phyloP scores from a whole-genome alignment of 2,113 vertebrate species.

The Cranoglanis bouderius region DNA sequence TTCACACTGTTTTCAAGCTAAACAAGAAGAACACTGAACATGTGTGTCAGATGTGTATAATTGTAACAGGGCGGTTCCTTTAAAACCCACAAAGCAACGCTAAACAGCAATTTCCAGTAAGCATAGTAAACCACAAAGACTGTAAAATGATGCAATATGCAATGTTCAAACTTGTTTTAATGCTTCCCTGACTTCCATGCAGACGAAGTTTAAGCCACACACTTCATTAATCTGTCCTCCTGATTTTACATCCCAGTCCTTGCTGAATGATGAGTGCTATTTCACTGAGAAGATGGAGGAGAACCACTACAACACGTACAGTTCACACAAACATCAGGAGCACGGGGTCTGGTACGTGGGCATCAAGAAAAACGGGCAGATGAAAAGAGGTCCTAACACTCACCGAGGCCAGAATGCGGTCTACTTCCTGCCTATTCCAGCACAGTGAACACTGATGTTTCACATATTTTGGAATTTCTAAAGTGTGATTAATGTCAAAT shows the following conservation, averaged over 20 bases:
- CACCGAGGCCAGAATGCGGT: background rate
- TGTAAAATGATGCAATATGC: background rate
- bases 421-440: conserved; percentile 8
- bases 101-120: conserved; percentile 14
- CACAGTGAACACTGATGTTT: background rate
- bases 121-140: background rate
- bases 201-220: background rate
- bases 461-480: background rate
- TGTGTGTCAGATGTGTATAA: background rate
- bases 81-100: conserved; percentile 1
- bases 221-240: background rate
- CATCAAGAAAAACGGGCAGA: conserved; percentile 5
- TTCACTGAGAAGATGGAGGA: background rate
- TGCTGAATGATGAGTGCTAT: conserved; percentile 6
- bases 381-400: conserved; percentile 3
- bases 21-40: background rate
- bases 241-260: background rate
- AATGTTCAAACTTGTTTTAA: conserved; percentile 4
- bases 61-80: background rate
- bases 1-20: background rate
- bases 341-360: conserved; percentile 2
- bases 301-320: conserved; percentile 14
- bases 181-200: background rate
- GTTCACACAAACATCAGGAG: conserved; percentile 4
- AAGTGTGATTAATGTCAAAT: background rate